Conservation (phyloP, 1,140 invertebrate genomes). For the Caenorhabditis elegans region DNA sequence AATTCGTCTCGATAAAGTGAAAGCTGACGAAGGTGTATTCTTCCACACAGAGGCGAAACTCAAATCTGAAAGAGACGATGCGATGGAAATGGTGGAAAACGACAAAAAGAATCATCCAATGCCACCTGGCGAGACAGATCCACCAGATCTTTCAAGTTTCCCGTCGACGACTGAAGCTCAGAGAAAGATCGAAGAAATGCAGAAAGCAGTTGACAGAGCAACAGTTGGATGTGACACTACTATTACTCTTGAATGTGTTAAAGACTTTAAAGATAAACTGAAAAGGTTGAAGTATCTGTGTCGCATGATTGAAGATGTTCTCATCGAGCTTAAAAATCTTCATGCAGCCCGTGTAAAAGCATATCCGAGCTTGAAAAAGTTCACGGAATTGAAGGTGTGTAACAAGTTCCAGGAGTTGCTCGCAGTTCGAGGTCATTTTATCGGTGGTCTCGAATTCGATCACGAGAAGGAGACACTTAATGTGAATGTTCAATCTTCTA, state of each 20-base stretch:
- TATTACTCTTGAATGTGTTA: neutral
- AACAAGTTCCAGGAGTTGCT: constrained; percentile 25
- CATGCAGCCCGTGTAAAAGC: neutral
- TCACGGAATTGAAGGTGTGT: neutral
- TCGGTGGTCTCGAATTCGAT: constrained; percentile 41
- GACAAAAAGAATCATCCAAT: neutral
- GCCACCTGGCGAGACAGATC: neutral
- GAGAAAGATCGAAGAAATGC: neutral
- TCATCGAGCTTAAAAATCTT: neutral
- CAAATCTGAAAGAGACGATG: neutral
- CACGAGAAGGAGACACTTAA: constrained; percentile 38
- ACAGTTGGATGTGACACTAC: neutral
- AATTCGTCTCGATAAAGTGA: neutral
- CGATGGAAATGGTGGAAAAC: neutral
- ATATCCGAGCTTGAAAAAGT: neutral
- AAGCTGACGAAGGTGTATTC: neutral
- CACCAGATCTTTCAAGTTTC: neutral
- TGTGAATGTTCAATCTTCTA: constrained; percentile 45
- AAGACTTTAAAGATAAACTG: neutral
- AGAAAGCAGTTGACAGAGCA: neutral
- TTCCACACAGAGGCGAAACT: neutral
- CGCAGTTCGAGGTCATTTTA: constrained; percentile 30
- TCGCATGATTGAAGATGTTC: neutral
- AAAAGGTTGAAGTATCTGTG: neutral
- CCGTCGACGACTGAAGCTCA: neutral